Base-by-base conservation (phyloP, 2,888 invertebrate species). In the Eristalis pertinax region DNA sequence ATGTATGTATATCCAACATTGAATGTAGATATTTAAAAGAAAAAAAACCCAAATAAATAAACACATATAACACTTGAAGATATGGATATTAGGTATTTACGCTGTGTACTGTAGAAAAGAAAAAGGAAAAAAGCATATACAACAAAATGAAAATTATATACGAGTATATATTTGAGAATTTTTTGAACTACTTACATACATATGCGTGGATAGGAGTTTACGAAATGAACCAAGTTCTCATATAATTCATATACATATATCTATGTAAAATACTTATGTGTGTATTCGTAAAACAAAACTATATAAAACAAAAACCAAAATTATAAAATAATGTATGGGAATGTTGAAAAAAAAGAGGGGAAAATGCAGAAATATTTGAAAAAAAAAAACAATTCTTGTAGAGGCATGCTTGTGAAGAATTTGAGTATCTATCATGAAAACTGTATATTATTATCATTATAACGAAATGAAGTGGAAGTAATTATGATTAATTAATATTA, bases 221-320 rank as follows among this genome's bases (percentile, higher is more conserved):
- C 76, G 62, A 64, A 81, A 64, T 81, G 86, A 86, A 83, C 83
- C 70, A 86, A 86, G 86, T 86, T 83, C 86, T 86, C 60, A 86
- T 75, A 58, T 65, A 22, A 76, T 68, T 62, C 73, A 73, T 69
- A 65, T 69, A 26, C 26, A 63, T 62, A 43, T 60, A 60, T 41
- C 13, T 65, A 72, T 43, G 60, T 76, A 60, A 26, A 26, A 60
- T 26, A 60, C 26, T 35, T 69, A 73, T 74, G 43, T 69, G 62
- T 82, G 73, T 68, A 82, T 68, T 56, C 74, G 69, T 82, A 70
- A 75, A 43, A 43, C 4, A 43, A 19, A 43, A 70, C 60, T 72
- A 69, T 62, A 32, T 60, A 29, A 67, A 24, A 58, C 38, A 13
- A 50, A 29, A 70, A 70, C 26, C 26, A 72, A 68, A 75, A 41